These are phyloP conservation scores for Agelastica alni DNA, from an alignment of 2,888 invertebrate genomes.

Conservation along the genomic window DNA sequence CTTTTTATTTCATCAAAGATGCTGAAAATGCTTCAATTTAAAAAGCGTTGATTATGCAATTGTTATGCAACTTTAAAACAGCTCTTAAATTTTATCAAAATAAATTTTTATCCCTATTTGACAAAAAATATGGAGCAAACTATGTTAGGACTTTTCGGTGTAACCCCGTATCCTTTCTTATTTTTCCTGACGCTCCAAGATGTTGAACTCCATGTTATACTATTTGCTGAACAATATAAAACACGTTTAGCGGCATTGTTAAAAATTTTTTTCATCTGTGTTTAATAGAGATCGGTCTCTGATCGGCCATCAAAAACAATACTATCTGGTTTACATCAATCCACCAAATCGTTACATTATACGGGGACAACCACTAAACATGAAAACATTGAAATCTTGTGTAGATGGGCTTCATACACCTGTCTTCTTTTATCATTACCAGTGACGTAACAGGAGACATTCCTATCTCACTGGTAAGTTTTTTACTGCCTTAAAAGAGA, in stretches of 20 bases:
- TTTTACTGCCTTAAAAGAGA: too few relatives aligned
- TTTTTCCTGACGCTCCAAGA: constrained; percentile 29
- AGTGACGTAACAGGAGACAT: not conserved
- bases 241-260: constrained; percentile 30
- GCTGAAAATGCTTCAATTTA: too few relatives aligned
- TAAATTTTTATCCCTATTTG: too few relatives aligned
- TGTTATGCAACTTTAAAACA: too few relatives aligned
- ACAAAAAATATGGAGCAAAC: too few relatives aligned
- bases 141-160: too few relatives aligned
- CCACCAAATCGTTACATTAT: constrained; percentile 47
- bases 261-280: constrained; percentile 25
- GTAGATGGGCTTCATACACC: constrained; percentile 33
- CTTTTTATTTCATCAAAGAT: too few relatives aligned
- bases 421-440: constrained; percentile 25
- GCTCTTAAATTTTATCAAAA: too few relatives aligned
- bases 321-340: constrained; percentile 49
- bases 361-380: constrained; percentile 45
- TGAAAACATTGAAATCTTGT: constrained; percentile 41
- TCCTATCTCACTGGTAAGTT: too few relatives aligned
- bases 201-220: constrained; percentile 32
- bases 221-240: constrained; percentile 38
- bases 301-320: constrained; percentile 44
- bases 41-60: too few relatives aligned
- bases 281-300: constrained; percentile 38
- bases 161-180: constrained; percentile 6